Evolutionary conservation across 2,797 vertebrate genomes (phyloP).

Genomic region (Anguilla anguilla): DNA sequence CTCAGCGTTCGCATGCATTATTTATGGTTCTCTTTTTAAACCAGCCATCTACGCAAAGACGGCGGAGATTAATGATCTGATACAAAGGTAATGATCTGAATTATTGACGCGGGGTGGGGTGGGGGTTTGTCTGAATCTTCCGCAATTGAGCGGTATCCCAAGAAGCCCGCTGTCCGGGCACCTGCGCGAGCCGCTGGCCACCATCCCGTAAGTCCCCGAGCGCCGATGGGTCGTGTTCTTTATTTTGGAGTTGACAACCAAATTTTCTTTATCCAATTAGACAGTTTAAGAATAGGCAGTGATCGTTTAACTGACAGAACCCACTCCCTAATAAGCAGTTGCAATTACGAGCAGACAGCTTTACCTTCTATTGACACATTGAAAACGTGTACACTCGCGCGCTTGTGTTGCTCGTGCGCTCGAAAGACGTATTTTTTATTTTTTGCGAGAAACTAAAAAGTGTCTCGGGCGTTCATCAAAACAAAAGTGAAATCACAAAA

Average conservation of each 20-base stretch:
- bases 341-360: not conserved
- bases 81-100: not conserved
- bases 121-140: not conserved
- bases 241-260: not conserved
- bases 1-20: slow-evolving; percentile 41
- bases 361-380: not conserved
- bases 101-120: not conserved
- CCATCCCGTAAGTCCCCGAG: not conserved
- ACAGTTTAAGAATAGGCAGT: not conserved
- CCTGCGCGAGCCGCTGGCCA: not conserved
- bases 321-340: not conserved
- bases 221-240: not conserved
- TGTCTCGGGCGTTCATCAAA: not conserved
- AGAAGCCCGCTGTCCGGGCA: not conserved
- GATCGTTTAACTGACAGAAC: not conserved
- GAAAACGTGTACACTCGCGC: not conserved
- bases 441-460: not conserved
- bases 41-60: not conserved
- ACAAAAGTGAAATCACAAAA: not conserved
- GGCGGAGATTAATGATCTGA: not conserved
- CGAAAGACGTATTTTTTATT: not conserved
- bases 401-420: not conserved
- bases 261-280: not conserved
- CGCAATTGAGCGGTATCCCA: not conserved
- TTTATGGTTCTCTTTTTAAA: slow-evolving; percentile 26